Conservation (phyloP, 2,888 invertebrate genomes). For the Himalopsyche anomala region DNA sequence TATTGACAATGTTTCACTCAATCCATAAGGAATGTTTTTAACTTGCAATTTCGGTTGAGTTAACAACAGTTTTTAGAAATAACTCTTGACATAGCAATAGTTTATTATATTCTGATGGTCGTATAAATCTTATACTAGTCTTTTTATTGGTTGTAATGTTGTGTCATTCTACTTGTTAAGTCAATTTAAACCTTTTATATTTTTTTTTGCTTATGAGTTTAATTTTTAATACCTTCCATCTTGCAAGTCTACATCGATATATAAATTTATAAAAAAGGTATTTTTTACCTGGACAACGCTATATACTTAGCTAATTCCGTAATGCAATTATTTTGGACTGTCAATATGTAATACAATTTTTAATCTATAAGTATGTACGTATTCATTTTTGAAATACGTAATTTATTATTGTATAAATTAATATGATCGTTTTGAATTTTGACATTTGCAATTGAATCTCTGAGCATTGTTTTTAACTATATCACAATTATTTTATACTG, state of each 20-base stretch:
- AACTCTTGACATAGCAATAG: too few relatives aligned
- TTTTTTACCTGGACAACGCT: neutral
- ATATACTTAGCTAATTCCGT: neutral
- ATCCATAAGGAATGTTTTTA: too few relatives aligned
- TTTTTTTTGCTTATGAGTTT: too few relatives aligned
- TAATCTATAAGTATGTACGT: neutral
- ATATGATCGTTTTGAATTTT: neutral
- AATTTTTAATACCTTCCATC: neutral
- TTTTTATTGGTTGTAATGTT: too few relatives aligned
- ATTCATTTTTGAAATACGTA: slow-evolving; percentile 1
- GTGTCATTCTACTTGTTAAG: too few relatives aligned
- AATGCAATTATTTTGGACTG: slow-evolving; percentile 29
- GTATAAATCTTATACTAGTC: too few relatives aligned
- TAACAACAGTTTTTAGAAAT: too few relatives aligned
- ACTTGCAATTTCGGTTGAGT: too few relatives aligned
- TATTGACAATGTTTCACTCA: too few relatives aligned
- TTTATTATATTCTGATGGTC: too few relatives aligned
- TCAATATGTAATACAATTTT: slow-evolving; percentile 20
- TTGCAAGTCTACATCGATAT: neutral
- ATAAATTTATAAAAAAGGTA: neutral
- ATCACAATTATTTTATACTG: neutral
- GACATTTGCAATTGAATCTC: neutral
- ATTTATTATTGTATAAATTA: neutral
- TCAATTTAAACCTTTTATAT: too few relatives aligned
- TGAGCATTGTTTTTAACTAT: neutral